phyloP scores from a whole-genome alignment of 1,140 invertebrate species.

The Trichomalopsis sarcophagae region DNA sequence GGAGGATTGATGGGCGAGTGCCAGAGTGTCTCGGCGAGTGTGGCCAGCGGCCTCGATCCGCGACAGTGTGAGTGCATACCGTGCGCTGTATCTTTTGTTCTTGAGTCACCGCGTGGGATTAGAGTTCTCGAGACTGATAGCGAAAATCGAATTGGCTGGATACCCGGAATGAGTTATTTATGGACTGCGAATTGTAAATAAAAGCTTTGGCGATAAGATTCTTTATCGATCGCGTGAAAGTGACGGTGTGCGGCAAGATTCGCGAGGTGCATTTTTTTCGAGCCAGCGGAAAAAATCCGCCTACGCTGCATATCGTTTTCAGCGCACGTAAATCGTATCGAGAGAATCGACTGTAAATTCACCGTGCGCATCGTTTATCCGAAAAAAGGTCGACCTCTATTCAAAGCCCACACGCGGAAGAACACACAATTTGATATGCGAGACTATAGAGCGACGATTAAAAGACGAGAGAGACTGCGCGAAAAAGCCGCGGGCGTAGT shows the following conservation, averaged over 20 bases:
- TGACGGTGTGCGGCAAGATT: no score
- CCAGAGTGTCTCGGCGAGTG: background rate
- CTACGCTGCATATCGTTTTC: background rate
- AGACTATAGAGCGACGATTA: background rate
- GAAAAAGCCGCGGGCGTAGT: background rate
- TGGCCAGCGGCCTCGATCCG: background rate
- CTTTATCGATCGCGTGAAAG: background rate
- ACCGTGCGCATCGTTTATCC: background rate
- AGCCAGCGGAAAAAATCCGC: no score
- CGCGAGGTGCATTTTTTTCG: no score
- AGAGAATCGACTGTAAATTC: background rate
- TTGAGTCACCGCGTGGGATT: no score
- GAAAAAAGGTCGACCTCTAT: constrained; percentile 2
- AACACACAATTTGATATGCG: background rate
- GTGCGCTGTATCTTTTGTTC: no score
- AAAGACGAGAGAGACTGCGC: background rate
- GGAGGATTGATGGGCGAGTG: background rate
- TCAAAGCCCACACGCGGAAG: background rate
- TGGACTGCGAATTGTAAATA: background rate
- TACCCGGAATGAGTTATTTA: background rate
- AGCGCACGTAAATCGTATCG: background rate
- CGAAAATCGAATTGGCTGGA: background rate
- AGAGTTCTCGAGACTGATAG: no score
- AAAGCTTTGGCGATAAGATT: background rate
- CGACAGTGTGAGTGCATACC: background rate